These are phyloP conservation scores for Odontesthes bonariensis DNA, from an alignment of 2,113 vertebrate species.

Conservation along the genomic window DNA sequence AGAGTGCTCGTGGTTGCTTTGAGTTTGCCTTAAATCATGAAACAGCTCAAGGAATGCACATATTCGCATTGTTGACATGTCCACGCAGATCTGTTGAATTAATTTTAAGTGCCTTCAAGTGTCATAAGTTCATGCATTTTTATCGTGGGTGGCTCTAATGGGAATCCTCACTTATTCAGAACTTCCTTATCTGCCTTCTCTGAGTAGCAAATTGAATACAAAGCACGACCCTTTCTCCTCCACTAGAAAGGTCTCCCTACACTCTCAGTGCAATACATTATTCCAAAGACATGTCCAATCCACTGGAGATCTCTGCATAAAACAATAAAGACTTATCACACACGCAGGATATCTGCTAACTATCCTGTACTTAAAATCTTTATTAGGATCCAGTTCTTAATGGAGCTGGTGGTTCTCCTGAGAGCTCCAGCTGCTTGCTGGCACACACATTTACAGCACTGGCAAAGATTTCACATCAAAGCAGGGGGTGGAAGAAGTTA, in stretches of 20 bases:
- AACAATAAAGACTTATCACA: constrained; percentile 37
- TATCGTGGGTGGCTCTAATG: neutral
- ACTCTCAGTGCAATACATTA: constrained; percentile 9
- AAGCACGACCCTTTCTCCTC: constrained; percentile 1
- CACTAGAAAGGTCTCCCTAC: neutral
- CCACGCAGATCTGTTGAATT: neutral
- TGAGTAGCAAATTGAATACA: constrained; percentile 30
- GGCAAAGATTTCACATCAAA: constrained; percentile 24
- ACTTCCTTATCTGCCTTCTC: constrained; percentile 22
- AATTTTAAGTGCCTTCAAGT: neutral
- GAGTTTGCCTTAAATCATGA: constrained; percentile 7
- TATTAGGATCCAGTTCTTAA: constrained; percentile 47
- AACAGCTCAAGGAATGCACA: neutral
- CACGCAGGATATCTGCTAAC: constrained; percentile 36
- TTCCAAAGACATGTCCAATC: constrained; percentile 15
- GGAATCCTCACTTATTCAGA: constrained; percentile 16
- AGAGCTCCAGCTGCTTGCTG: constrained; percentile 19
- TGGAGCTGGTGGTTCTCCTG: constrained; percentile 34
- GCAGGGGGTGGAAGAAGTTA: neutral
- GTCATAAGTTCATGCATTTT: constrained; percentile 28
- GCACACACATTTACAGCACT: constrained; percentile 26
- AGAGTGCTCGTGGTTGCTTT: neutral
- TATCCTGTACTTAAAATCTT: constrained; percentile 38
- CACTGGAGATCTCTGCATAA: neutral
- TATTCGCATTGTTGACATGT: constrained; percentile 1